Conservation (phyloP, 2,113 vertebrate genomes). For the Syngnathoides biaculeatus region DNA sequence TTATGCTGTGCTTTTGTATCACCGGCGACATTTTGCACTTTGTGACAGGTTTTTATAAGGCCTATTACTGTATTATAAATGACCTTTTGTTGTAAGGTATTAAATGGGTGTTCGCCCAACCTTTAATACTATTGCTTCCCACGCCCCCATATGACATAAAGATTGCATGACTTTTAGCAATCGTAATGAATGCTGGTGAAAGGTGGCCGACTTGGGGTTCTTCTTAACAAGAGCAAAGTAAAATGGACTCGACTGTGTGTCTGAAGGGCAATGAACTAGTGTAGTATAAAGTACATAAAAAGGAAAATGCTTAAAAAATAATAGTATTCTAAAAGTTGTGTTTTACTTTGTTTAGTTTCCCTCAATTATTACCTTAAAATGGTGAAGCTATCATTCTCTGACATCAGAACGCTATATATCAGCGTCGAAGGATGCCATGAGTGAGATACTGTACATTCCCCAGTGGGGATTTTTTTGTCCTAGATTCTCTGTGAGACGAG, state of each 20-base stretch:
- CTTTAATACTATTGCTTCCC: conserved; percentile 35
- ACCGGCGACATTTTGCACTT: conserved; percentile 18
- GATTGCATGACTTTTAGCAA: neutral
- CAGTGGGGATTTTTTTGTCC: conserved; percentile 64
- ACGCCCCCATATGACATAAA: conserved; percentile 13
- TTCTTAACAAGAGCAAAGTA: conserved; percentile 8
- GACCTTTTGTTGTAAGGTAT: conserved; percentile 45
- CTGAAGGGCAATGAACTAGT: conserved; percentile 2
- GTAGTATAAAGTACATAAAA: neutral
- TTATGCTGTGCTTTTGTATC: conserved; percentile 33
- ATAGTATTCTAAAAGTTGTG: neutral
- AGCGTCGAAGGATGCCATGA: conserved; percentile 39
- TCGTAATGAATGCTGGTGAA: neutral
- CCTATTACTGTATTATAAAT: conserved; percentile 17
- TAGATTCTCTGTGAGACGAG: conserved; percentile 50
- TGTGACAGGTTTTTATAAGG: conserved; percentile 41
- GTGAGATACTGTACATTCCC: conserved; percentile 39
- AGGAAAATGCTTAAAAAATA: neutral
- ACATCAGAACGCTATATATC: conserved; percentile 33
- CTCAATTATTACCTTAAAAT: conserved; percentile 51
- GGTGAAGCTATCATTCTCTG: conserved; percentile 28
- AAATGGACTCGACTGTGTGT: conserved; percentile 4
- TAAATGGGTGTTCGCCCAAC: conserved; percentile 36
- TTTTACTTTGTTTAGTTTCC: neutral
- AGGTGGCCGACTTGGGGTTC: neutral